Evolutionary conservation across 2,888 invertebrate species (phyloP).

Genomic region (Clusia tigrina): DNA sequence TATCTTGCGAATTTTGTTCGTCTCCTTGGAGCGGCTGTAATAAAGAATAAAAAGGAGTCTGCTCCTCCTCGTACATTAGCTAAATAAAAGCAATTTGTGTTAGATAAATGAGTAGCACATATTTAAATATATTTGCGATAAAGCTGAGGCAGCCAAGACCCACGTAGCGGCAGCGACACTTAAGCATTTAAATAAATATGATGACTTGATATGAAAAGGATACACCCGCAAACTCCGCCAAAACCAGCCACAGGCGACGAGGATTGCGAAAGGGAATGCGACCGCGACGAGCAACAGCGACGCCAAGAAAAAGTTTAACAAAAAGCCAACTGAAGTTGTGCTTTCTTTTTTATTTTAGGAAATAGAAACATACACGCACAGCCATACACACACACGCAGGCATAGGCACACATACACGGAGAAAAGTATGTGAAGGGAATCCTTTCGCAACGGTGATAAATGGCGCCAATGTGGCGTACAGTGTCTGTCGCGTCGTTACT

Average conservation of each 20-base stretch:
- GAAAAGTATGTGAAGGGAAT: too few relatives aligned
- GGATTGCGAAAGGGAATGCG: neutral
- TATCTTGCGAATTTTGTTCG: too few relatives aligned
- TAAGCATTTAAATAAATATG: constrained; percentile 58
- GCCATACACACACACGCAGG: constrained; percentile 15
- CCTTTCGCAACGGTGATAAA: constrained; percentile 56
- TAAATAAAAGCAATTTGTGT: too few relatives aligned
- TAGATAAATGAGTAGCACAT: too few relatives aligned
- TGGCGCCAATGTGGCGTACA: constrained; percentile 64
- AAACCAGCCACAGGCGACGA: constrained; percentile 25
- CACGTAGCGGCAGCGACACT: constrained; percentile 35
- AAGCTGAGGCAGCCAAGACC: too few relatives aligned
- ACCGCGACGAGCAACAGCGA: constrained; percentile 39
- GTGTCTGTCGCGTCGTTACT: constrained; percentile 25
- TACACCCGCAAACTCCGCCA: constrained; percentile 37
- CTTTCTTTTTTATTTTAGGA: constrained; percentile 28
- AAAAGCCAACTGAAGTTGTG: constrained; percentile 38
- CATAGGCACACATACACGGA: constrained; percentile 10
- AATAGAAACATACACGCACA: constrained; percentile 20
- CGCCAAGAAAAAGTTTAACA: constrained; percentile 57
- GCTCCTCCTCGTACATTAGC: too few relatives aligned
- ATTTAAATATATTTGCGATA: too few relatives aligned
- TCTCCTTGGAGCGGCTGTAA: too few relatives aligned
- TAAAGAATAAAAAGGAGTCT: too few relatives aligned
- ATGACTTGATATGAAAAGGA: constrained; percentile 49